Evolutionary conservation across 35 echinoderm and acorn worm genomes (phyloP), one percentile per base, ranked within the genome.

Genomic region (Heliocidaris erythrogramma): DNA sequence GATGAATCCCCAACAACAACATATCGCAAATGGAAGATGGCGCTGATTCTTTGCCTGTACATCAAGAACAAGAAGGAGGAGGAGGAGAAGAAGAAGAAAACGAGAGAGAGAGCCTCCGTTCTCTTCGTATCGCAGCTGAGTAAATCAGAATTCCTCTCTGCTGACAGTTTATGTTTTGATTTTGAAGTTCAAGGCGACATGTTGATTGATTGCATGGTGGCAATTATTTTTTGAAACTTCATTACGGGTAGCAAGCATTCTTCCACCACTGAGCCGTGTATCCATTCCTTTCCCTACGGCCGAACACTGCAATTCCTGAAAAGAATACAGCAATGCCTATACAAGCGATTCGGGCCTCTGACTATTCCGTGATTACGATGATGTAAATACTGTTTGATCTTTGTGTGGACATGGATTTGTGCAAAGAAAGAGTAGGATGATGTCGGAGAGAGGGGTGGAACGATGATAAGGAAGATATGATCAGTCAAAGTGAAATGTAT

Each of bases 111-210:
- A 60, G 7, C 14, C 5, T 78, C 65, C 17, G 18, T 29, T 27
- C 65, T 78, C 65, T 78, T 78, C 65, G 65, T 78, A 18, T n/a
- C 17, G 65, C 65, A 78, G 65, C 65, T 78, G 65, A 78, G 65
- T 78, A 78, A 78, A 78, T 78, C 65, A 7, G 65, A 17, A 78
- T 78, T 78, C 65, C 65, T 78, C 87, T 48, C 87, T 32, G 32
- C 87, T 13, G 87, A 48, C 87, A 78, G 65, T 78, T 89, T 48
- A 47, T 89, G 87, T 89, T 89, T 89, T 89, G 31, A 48, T 89
- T 89, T 89, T 48, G 87, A 89, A 89, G 87, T 89, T 89, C 87
- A 89, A 89, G 87, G 87, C 87, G 47, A 48, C 31, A 24, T 12
- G 87, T 13, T 48, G 87, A 89, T 89, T 89, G 87, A 89, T 89